Conservation (phyloP, 2,888 invertebrate species). For the Malthinus flaveolus region DNA sequence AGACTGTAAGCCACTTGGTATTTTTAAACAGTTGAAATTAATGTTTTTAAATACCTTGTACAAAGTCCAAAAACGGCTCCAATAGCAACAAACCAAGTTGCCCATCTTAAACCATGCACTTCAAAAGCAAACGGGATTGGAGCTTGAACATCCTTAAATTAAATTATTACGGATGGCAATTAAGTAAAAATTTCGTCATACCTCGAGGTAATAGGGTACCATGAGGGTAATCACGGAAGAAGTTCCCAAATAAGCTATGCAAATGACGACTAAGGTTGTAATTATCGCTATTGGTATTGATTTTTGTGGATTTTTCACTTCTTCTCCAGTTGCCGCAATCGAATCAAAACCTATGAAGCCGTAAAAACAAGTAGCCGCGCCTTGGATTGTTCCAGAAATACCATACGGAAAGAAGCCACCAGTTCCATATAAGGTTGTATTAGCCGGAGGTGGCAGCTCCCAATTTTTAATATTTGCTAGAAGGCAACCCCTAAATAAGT, state of each 20-base stretch:
- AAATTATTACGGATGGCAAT: constrained; percentile 30
- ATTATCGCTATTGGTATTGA: not conserved
- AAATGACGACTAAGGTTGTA: not conserved
- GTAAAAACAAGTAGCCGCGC: not conserved
- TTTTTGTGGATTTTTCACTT: not conserved
- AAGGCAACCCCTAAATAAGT: no score
- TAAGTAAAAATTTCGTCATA: not conserved
- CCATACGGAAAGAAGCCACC: not conserved
- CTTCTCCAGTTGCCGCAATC: not conserved
- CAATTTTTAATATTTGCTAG: not conserved
- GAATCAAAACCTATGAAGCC: not conserved
- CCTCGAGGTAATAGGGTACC: not conserved
- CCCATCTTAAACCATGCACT: constrained; percentile 72
- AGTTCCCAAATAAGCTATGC: not conserved
- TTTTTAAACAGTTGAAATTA: no score
- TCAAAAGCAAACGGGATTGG: constrained; percentile 82
- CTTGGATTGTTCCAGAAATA: not conserved
- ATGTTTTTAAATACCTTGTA: constrained; percentile 63
- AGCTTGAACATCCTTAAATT: constrained; percentile 68
- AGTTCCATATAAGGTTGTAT: not conserved
- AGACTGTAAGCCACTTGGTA: constrained; percentile 58
- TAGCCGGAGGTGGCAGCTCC: not conserved
- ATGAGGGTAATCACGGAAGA: not conserved
- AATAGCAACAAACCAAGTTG: constrained; percentile 80
- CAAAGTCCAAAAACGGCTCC: constrained; percentile 86